These are phyloP conservation scores for Aporophyla nigra DNA, from an alignment of 2,888 invertebrate genomes.

Conservation along the genomic window DNA sequence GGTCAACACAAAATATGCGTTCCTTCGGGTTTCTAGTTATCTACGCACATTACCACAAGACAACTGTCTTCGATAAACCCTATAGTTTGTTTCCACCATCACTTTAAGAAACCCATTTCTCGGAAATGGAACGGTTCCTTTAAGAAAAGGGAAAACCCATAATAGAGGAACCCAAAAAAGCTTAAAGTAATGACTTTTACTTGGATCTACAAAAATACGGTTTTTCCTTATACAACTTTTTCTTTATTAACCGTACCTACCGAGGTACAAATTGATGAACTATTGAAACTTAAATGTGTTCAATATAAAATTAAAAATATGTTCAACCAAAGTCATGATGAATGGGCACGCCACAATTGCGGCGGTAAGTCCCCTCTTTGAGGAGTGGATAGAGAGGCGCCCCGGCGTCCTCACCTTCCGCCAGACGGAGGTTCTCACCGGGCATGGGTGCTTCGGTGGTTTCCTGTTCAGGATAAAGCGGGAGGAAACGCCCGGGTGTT, in stretches of 20 bases:
- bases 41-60: slow-evolving; percentile 15
- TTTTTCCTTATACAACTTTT: slow-evolving; percentile 37
- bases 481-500: too few relatives aligned
- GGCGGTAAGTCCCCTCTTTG: too few relatives aligned
- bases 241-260: slow-evolving; percentile 15
- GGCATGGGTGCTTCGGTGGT: too few relatives aligned
- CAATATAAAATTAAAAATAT: neutral
- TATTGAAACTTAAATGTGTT: slow-evolving; percentile 20
- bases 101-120: slow-evolving; percentile 38
- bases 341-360: too few relatives aligned
- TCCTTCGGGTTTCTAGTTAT: neutral
- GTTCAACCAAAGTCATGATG: neutral
- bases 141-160: slow-evolving; percentile 42
- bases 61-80: slow-evolving; percentile 39
- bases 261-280: slow-evolving; percentile 23
- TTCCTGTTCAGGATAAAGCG: too few relatives aligned
- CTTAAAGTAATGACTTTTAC: slow-evolving; percentile 63
- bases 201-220: slow-evolving; percentile 41
- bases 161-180: slow-evolving; percentile 53
- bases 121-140: slow-evolving; percentile 37
- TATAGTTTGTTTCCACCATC: slow-evolving; percentile 26
- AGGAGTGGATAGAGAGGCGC: too few relatives aligned
- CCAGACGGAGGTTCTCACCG: too few relatives aligned
- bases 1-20: neutral
- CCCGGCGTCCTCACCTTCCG: too few relatives aligned